Percentiles rank a stretch among this genome's conserved stretches.
These are phyloP conservation scores for Aethes cnicana DNA, from an alignment of 2,888 invertebrate species.

Conservation along the genomic window DNA sequence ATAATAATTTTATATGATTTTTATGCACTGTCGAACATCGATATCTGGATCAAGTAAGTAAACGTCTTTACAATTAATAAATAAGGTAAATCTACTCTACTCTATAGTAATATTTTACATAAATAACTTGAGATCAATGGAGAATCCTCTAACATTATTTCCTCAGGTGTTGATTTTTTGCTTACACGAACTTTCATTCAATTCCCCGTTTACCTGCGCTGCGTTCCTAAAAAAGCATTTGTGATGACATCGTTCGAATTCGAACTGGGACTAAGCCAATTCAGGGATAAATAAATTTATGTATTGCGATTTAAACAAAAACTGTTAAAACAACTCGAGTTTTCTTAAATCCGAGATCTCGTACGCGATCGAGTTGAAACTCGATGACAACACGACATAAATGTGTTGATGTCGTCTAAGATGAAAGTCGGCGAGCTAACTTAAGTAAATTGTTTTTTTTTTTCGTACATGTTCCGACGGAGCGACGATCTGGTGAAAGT, in stretches of 20 bases:
- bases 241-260: constrained; percentile 1
- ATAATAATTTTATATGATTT: constrained; percentile 8
- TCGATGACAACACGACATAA: neutral
- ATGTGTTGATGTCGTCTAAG: neutral
- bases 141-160: constrained; percentile 58
- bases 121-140: constrained; percentile 80
- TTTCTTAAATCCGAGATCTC: constrained; percentile 16
- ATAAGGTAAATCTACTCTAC: constrained; percentile 68
- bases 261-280: constrained; percentile 12
- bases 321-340: constrained; percentile 14
- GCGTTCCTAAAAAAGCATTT: constrained; percentile 15
- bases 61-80: constrained; percentile 48
- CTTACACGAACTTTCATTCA: constrained; percentile 10
- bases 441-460: too few species aligned
- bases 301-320: constrained; percentile 13
- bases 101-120: constrained; percentile 64
- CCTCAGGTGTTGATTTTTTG: constrained; percentile 30
- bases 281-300: constrained; percentile 14
- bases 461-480: too few species aligned
- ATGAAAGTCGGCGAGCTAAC: neutral
- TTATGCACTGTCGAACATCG: constrained; percentile 13
- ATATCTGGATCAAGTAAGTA: constrained; percentile 11
- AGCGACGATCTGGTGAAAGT: too few species aligned
- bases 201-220: constrained; percentile 20
- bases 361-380: neutral